These are phyloP conservation scores for Argynnis bischoffii DNA, from an alignment of 2,888 invertebrate species.

Conservation along the genomic window DNA sequence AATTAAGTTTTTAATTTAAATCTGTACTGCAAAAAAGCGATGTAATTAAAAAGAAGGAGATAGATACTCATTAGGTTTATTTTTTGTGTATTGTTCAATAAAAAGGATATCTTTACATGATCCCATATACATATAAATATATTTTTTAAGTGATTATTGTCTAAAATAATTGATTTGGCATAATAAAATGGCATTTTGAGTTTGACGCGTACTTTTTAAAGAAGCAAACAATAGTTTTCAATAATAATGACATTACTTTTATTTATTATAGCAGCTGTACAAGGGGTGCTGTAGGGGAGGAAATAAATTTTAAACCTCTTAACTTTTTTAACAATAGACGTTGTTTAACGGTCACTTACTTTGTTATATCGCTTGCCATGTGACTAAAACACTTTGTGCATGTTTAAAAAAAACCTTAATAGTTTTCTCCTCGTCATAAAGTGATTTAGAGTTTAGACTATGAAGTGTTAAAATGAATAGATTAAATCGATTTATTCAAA, in stretches of 20 bases:
- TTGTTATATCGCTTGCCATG: slow-evolving; percentile 9
- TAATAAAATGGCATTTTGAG: neutral
- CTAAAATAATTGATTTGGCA: no score
- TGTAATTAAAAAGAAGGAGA: no score
- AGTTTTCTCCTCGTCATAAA: neutral
- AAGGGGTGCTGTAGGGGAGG: slow-evolving; percentile 5
- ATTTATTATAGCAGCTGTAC: slow-evolving; percentile 14
- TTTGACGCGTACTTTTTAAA: neutral
- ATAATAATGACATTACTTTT: slow-evolving; percentile 10
- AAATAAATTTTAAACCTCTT: neutral
- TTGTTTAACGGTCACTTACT: slow-evolving; percentile 11
- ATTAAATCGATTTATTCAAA: no score
- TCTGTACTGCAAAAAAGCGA: no score
- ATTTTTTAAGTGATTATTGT: no score
- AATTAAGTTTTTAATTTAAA: no score
- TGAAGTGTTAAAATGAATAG: no score
- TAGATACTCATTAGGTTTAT: no score
- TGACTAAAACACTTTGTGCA: neutral
- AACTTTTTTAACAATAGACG: slow-evolving; percentile 13
- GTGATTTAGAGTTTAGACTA: no score
- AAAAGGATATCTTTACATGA: no score
- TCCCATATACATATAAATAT: no score
- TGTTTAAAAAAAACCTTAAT: neutral
- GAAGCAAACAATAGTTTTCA: slow-evolving; percentile 3
- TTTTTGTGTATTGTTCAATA: no score